Percentiles rank a stretch among this genome's conserved stretches.
Evolutionary conservation across 2,888 invertebrate species (phyloP).

Genomic region (Itoplectis maculator): DNA sequence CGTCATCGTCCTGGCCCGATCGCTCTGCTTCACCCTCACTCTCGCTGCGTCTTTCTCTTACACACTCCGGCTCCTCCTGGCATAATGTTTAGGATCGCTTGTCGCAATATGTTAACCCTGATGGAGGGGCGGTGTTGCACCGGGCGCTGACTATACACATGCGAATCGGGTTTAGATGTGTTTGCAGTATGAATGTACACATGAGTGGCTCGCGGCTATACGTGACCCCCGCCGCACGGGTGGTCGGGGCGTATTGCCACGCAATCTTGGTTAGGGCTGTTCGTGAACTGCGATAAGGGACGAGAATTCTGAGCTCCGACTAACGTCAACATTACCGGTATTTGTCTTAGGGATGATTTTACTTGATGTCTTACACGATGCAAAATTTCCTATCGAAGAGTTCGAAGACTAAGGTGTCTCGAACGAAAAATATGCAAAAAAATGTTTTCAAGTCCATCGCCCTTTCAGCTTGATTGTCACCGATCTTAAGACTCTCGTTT

Average conservation of each 20-base stretch:
- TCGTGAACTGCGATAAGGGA: not conserved
- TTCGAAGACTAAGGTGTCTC: too few species aligned
- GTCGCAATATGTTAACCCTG: constrained; percentile 82
- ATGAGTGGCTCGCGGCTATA: not conserved
- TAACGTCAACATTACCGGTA: too few species aligned
- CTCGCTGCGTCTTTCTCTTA: too few species aligned
- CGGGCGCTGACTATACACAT: constrained; percentile 30
- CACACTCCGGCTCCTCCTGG: constrained; percentile 64
- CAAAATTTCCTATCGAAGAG: too few species aligned
- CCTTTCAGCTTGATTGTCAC: too few species aligned
- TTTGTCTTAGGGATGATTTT: too few species aligned
- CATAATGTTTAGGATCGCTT: constrained; percentile 82
- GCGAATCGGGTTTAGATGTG: constrained; percentile 43
- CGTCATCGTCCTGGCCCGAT: not conserved
- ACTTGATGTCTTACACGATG: too few species aligned
- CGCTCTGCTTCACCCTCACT: not conserved
- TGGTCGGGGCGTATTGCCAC: not conserved
- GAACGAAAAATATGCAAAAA: too few species aligned
- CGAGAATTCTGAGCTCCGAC: too few species aligned
- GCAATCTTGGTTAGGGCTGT: not conserved
- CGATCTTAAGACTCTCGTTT: not conserved
- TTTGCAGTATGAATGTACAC: constrained; percentile 22
- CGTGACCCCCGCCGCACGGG: not conserved
- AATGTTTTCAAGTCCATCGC: too few species aligned
- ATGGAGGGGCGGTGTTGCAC: constrained; percentile 41